These are phyloP conservation scores for Frieseomelitta varia DNA, from an alignment of 1,140 invertebrate species.

Conservation along the genomic window DNA sequence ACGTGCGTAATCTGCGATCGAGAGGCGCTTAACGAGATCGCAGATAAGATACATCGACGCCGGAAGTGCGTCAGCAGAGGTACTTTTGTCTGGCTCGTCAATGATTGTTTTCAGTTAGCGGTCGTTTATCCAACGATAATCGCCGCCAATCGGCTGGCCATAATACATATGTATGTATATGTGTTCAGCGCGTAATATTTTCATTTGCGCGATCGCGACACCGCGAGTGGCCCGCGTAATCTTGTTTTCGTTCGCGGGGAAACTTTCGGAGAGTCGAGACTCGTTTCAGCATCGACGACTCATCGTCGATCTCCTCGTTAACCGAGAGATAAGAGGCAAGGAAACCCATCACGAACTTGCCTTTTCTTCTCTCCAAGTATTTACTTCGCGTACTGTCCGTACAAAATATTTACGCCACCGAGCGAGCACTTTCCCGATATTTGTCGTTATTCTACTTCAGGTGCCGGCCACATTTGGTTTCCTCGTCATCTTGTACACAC, in stretches of 20 bases:
- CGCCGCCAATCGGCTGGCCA: too few species aligned
- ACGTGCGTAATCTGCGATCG: background rate
- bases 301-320: slow-evolving; percentile 14
- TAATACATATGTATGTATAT: too few species aligned
- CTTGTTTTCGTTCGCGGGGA: slow-evolving; percentile 24
- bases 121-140: too few species aligned
- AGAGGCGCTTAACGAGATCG: slow-evolving; percentile 2
- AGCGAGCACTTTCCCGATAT: slow-evolving; percentile 14
- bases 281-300: too few species aligned
- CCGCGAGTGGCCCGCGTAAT: background rate
- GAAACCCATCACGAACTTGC: background rate
- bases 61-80: background rate
- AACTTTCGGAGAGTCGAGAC: too few species aligned
- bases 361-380: background rate
- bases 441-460: slow-evolving; percentile 34
- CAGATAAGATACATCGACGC: background rate
- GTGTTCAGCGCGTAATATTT: slow-evolving; percentile 13
- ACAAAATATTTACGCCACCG: slow-evolving; percentile 32
- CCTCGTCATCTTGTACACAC: background rate
- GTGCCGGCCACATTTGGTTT: slow-evolving; percentile 2
- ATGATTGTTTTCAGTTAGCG: too few species aligned
- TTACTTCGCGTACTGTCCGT: slow-evolving; percentile 2
- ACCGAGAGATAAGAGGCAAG: background rate
- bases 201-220: background rate
- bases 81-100: too few species aligned